These are phyloP conservation scores for Marcusenius ussheri DNA, from an alignment of 2,113 vertebrate genomes.

Conservation along the genomic window DNA sequence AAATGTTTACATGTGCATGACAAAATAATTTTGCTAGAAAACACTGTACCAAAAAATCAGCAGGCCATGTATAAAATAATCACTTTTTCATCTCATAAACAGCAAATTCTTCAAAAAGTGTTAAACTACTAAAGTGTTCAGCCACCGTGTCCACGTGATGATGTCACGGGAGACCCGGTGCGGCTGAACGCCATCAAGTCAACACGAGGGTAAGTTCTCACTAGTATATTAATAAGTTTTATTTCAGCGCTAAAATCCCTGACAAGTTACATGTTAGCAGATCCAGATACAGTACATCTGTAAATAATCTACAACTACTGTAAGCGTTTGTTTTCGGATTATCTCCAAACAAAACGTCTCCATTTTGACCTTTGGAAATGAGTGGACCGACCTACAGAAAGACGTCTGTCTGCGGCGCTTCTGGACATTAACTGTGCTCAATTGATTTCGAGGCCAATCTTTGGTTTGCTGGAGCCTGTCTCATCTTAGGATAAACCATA, in stretches of 20 bases:
- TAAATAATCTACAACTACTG: conserved; percentile 39
- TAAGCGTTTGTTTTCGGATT: conserved; percentile 54
- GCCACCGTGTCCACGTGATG: conserved; percentile 68
- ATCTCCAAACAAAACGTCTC: conserved; percentile 68
- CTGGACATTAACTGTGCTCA: conserved; percentile 52
- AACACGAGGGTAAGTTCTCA: conserved; percentile 64
- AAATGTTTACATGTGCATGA: conserved; percentile 99
- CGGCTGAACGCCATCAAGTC: conserved; percentile 76
- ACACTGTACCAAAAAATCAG: conserved; percentile 99
- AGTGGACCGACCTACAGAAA: conserved; percentile 40
- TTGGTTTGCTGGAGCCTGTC: conserved; percentile 76
- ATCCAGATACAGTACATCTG: conserved; percentile 53
- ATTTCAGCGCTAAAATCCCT: conserved; percentile 72
- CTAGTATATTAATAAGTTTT: conserved; percentile 66
- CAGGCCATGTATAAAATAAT: conserved; percentile 99
- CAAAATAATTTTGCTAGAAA: conserved; percentile 99
- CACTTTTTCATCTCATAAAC: conserved; percentile 80
- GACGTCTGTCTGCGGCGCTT: conserved; percentile 51
- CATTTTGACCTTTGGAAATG: conserved; percentile 76
- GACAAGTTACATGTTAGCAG: conserved; percentile 81
- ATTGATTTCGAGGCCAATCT: conserved; percentile 80
- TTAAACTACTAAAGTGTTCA: conserved; percentile 42
- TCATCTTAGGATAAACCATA: conserved; percentile 31
- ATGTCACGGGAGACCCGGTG: conserved; percentile 80
- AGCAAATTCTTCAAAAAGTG: conserved; percentile 99